These are phyloP conservation scores for Threskiornis aethiopicus DNA, from an alignment of 2,797 vertebrate genomes.

Conservation along the genomic window DNA sequence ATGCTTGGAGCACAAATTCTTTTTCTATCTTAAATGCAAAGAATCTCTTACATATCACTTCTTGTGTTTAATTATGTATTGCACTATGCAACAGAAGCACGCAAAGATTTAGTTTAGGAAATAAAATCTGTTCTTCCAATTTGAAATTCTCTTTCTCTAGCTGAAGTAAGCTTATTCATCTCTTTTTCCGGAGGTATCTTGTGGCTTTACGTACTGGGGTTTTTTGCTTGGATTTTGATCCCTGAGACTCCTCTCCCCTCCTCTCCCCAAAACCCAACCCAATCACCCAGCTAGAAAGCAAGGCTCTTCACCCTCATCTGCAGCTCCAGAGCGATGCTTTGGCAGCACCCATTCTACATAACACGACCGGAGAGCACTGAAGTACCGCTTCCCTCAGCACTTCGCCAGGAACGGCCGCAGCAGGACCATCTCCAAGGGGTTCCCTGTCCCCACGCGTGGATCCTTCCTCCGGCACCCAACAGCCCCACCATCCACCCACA, in stretches of 20 bases:
- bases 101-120: not conserved
- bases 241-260: fast-evolving
- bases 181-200: not conserved
- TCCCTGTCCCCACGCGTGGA: fast-evolving
- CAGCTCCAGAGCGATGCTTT: not conserved
- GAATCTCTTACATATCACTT: not conserved
- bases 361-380: fast-evolving
- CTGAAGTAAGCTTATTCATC: not conserved
- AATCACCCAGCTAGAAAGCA: not conserved
- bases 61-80: not conserved
- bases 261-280: not conserved
- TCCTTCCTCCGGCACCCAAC: not conserved
- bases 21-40: not conserved
- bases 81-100: not conserved
- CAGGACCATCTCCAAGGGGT: not conserved
- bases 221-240: not conserved
- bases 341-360: not conserved
- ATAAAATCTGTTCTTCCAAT: not conserved
- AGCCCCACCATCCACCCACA: too few species aligned
- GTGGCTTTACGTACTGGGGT: not conserved
- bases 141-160: not conserved
- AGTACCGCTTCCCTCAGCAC: fast-evolving
- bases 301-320: not conserved
- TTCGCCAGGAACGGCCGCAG: not conserved
- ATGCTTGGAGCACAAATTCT: not conserved